Percentiles rank a stretch among this genome's conserved stretches.
phyloP scores from a whole-genome alignment of 2,797 vertebrate species.

The Aeoliscus strigatus region DNA sequence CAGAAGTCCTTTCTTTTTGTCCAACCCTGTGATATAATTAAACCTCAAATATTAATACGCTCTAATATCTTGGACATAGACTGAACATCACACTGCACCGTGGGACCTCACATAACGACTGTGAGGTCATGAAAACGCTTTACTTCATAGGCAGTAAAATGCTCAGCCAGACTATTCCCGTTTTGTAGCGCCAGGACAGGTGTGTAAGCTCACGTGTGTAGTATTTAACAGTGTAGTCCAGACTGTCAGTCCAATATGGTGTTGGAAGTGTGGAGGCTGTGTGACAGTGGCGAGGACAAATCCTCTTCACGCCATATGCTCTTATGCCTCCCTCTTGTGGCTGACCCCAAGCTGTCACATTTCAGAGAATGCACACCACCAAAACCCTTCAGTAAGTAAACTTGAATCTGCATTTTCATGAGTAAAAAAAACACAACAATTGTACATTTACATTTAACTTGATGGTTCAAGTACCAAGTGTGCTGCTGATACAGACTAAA shows the following conservation, averaged over 20 bases:
- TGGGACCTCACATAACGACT: no score
- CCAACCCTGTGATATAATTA: no score
- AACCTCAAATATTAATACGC: no score
- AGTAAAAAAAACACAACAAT: background rate
- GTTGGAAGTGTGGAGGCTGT: conserved; percentile 12
- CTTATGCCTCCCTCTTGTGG: conserved; percentile 62
- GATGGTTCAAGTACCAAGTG: background rate
- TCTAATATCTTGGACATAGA: no score
- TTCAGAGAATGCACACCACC: conserved; percentile 1
- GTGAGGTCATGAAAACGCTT: no score
- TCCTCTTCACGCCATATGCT: conserved; percentile 16
- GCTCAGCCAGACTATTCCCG: conserved; percentile 1
- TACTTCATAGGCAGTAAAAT: conserved; percentile 1
- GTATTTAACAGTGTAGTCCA: conserved; percentile 2
- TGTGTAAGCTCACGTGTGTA: conserved; percentile 1
- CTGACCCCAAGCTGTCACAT: conserved; percentile 22
- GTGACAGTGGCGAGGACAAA: conserved; percentile 10
- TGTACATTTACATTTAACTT: background rate
- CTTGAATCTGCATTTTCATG: background rate
- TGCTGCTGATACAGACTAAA: background rate
- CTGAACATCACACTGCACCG: no score
- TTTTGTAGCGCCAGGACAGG: conserved; percentile 8
- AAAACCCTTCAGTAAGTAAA: conserved; percentile 2
- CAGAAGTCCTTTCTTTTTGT: no score
- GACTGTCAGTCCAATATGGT: conserved; percentile 3